Evolutionary conservation across 1,140 invertebrate genomes (phyloP).

Genomic region (Zaprionus taronus): DNA sequence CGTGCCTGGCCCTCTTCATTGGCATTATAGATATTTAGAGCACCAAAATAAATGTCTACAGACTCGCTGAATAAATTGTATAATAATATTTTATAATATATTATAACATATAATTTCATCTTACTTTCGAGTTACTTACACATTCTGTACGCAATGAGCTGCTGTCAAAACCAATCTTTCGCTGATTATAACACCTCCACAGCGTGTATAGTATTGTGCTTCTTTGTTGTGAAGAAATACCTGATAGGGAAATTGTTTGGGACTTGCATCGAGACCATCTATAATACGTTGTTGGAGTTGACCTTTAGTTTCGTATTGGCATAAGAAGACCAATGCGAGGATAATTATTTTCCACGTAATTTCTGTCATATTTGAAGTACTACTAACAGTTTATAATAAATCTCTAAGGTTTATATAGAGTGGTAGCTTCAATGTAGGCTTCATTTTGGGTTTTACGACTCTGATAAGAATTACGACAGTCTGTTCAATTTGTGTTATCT

Average conservation of each 20-base stretch:
- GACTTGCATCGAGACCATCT: constrained; percentile 17
- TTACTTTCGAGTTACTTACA: not conserved
- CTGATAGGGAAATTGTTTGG: constrained; percentile 9
- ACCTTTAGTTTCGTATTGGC: not conserved
- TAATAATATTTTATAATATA: not conserved
- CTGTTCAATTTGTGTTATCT: not conserved
- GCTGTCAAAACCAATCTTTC: not conserved
- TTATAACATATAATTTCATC: too few relatives aligned
- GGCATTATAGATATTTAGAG: not conserved
- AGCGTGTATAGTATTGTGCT: not conserved
- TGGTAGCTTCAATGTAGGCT: not conserved
- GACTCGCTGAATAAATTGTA: not conserved
- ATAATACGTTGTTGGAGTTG: constrained; percentile 7
- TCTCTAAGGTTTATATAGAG: not conserved
- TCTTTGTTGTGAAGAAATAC: constrained; percentile 2
- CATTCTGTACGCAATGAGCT: not conserved
- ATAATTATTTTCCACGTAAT: not conserved
- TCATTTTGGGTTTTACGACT: not conserved
- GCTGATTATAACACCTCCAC: not conserved
- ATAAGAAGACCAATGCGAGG: not conserved
- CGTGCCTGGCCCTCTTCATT: not conserved
- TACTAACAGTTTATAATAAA: not conserved
- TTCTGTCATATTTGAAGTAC: not conserved
- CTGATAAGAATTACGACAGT: not conserved
- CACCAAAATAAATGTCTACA: not conserved